A percentile compares a stretch with the other conserved stretches of the same genome.
Conservation (phyloP, 2,797 vertebrate species). For the Sylvia borin region DNA sequence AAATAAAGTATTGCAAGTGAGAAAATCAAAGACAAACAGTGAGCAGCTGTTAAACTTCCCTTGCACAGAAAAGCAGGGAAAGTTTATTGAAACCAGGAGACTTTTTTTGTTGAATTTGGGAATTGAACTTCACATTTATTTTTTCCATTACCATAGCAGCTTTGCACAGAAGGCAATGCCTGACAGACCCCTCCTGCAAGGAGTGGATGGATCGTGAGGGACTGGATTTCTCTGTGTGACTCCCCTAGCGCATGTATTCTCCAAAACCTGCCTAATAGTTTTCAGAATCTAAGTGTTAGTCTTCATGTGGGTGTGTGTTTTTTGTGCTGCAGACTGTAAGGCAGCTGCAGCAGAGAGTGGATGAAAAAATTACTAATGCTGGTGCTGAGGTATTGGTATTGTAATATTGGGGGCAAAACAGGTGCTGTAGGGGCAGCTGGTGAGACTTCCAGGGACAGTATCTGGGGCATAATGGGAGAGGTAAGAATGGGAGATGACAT, state of each 20-base stretch:
- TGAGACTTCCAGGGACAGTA: neutral
- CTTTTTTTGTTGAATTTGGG: neutral
- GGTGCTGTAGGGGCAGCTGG: neutral
- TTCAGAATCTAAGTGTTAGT: neutral
- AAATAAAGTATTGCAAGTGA: neutral
- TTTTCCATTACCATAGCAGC: neutral
- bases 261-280: neutral
- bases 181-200: neutral
- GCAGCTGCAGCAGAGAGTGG: neutral
- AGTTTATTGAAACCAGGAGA: neutral
- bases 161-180: neutral
- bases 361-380: neutral
- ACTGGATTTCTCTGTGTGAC: neutral
- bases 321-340: neutral
- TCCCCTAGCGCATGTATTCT: neutral
- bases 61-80: neutral
- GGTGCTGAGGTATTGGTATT: neutral
- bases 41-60: neutral
- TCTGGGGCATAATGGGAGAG: neutral
- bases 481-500: neutral
- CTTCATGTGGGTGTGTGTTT: neutral
- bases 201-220: neutral
- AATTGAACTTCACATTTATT: neutral
- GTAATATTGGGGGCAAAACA: neutral
- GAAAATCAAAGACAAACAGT: neutral